These are phyloP conservation scores for Heterocephalus glaber DNA, from an alignment of 2,113 vertebrate species.

Conservation along the genomic window DNA sequence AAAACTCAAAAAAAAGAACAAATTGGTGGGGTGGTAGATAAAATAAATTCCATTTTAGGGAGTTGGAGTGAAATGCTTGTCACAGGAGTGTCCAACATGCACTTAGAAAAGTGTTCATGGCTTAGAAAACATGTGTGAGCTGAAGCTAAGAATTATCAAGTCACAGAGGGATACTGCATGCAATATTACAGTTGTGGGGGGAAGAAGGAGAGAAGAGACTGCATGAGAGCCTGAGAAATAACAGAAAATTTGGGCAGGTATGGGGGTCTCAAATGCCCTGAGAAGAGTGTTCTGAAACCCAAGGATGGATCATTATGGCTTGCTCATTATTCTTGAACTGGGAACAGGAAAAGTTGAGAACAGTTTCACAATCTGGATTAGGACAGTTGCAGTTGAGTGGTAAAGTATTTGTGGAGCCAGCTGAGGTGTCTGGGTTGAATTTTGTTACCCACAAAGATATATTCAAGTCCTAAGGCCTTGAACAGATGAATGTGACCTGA, in stretches of 20 bases:
- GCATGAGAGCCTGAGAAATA: not conserved
- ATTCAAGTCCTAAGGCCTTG: not conserved
- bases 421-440: not conserved
- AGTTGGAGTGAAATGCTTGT: not conserved
- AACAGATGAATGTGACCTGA: not conserved
- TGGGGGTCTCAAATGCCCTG: not conserved
- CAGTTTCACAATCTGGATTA: not conserved
- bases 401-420: not conserved
- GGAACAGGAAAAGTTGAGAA: not conserved
- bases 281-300: not conserved
- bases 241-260: not conserved
- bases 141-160: not conserved
- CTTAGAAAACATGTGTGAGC: not conserved
- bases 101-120: not conserved
- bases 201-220: not conserved
- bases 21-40: not conserved
- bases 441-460: not conserved
- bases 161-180: not conserved
- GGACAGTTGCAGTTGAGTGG: not conserved
- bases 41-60: not conserved
- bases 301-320: not conserved
- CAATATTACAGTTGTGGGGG: not conserved
- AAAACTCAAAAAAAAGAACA: not conserved
- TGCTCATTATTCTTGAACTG: not conserved
- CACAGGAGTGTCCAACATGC: not conserved